Evolutionary conservation across 2,113 vertebrate genomes (phyloP), one percentile per base, ranked within the genome.

Genomic region (Stegostoma tigrinum): DNA sequence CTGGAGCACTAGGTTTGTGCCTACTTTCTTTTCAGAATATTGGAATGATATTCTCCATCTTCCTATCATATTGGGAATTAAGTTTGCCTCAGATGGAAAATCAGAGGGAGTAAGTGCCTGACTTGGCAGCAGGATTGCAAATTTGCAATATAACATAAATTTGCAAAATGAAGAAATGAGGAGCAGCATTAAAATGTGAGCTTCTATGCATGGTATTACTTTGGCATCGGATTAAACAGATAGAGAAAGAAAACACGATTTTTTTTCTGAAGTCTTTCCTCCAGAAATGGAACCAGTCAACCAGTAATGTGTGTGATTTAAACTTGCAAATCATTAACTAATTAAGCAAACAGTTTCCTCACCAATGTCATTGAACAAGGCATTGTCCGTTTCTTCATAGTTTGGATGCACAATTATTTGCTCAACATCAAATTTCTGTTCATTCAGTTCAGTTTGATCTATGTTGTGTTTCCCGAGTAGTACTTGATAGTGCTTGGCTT

Each of bases 361-460:
- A 98, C 99, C 99, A 61, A 99, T 98, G 86, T 99, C 99, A 0
- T 98, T 99, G 96, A 97, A 83, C 23, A 97, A 98, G 55, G 98
- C 96, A 0, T 3, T 0, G 0, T 34, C 0, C 3, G 42, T 97
- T 72, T 98, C 97, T 2, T 8, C 96, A 96, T 98, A 99, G 86
- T 97, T 72, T 67, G 97, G 96, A 95, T 99, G 98, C 27, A 96
- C 6, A 17, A 99, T 97, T 7, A 97, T 96, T 91, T 98, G 96
- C 95, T 97, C 97, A 89, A 98, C 98, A 17, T 97, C 95, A 55
- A 99, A 96, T 5, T 38, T 97, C 97, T 99, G 99, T 91, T 98
- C 98, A 3, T 97, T 97, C 12, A 48, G 64, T 66, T 99, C 98
- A 2, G 70, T 96, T 19, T 61, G 96, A 10, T 87, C 23, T 95